These are phyloP conservation scores for Noctua comes DNA, from an alignment of 2,888 invertebrate species.

Conservation along the genomic window DNA sequence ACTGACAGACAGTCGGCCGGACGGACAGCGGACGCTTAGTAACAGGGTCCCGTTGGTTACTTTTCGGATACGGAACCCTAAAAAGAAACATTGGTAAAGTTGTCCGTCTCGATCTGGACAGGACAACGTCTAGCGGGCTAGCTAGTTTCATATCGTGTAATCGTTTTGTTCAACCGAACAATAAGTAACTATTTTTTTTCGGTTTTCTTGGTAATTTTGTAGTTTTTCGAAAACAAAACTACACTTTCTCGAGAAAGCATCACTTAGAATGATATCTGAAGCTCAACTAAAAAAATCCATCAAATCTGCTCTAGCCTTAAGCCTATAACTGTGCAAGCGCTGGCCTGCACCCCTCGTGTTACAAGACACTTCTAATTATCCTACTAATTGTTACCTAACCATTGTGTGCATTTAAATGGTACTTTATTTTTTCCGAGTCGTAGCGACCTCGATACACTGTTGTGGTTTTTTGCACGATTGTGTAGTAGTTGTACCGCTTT, in stretches of 20 bases:
- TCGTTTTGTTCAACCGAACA: too few species aligned
- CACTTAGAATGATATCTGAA: background rate
- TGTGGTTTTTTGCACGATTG: constrained; percentile 33
- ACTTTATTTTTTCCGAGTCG: constrained; percentile 48
- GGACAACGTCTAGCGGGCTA: too few species aligned
- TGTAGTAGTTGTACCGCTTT: constrained; percentile 22
- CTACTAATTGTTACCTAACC: constrained; percentile 24
- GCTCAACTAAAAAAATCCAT: background rate
- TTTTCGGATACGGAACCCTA: too few species aligned
- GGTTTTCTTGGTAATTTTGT: background rate
- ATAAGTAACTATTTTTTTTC: too few species aligned
- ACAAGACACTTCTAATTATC: constrained; percentile 24
- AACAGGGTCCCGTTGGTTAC: too few species aligned
- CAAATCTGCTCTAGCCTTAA: background rate
- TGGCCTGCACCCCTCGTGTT: constrained; percentile 4
- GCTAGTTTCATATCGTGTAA: too few species aligned
- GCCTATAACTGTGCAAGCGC: background rate
- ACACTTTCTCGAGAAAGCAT: background rate
- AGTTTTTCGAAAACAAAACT: background rate
- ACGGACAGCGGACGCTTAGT: too few species aligned
- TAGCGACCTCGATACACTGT: constrained; percentile 44
- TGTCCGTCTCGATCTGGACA: too few species aligned
- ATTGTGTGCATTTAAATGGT: constrained; percentile 51
- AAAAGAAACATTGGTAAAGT: too few species aligned
- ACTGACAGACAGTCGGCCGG: too few species aligned